Evolutionary conservation across 2,888 invertebrate genomes (phyloP).

Genomic region (Athalia rosae): DNA sequence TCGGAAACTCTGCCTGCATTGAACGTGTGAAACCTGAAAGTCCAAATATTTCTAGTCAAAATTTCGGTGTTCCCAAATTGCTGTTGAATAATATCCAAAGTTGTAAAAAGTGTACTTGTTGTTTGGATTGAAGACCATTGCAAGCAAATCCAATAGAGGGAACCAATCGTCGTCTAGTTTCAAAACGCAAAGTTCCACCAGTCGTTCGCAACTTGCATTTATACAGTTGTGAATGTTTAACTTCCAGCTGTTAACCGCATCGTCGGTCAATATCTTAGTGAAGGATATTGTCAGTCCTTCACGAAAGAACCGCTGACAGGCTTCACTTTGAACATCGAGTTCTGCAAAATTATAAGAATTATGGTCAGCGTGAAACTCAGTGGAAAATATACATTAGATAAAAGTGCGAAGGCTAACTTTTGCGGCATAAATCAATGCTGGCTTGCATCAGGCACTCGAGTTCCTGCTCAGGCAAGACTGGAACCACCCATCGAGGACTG

Average conservation of each 20-base stretch:
- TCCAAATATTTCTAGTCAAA: background rate
- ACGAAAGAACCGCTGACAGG: constrained; percentile 95
- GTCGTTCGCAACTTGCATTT: constrained; percentile 92
- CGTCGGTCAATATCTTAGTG: constrained; percentile 97
- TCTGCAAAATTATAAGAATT: constrained; percentile 75
- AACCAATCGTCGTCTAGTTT: constrained; percentile 94
- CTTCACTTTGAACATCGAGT: constrained; percentile 90
- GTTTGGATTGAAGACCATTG: constrained; percentile 95
- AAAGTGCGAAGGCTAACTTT: constrained; percentile 77
- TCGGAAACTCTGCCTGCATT: constrained; percentile 87
- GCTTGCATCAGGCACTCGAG: constrained; percentile 93
- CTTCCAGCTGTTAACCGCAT: constrained; percentile 98
- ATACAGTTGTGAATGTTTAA: constrained; percentile 97
- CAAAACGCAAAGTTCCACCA: constrained; percentile 93
- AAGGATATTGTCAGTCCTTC: constrained; percentile 96
- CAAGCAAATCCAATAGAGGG: constrained; percentile 91
- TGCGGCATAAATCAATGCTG: constrained; percentile 89
- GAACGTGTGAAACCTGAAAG: constrained; percentile 87
- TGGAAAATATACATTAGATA: background rate
- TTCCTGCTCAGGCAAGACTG: constrained; percentile 97
- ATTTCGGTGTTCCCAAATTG: background rate
- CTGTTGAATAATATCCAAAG: background rate
- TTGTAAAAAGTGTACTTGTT: constrained; percentile 84
- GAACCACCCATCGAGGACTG: constrained; percentile 97
- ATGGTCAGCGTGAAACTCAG: background rate